Percentiles rank a stretch among this genome's conserved stretches.
These are phyloP conservation scores for Lepus europaeus DNA, from an alignment of 2,113 vertebrate genomes.

Conservation along the genomic window DNA sequence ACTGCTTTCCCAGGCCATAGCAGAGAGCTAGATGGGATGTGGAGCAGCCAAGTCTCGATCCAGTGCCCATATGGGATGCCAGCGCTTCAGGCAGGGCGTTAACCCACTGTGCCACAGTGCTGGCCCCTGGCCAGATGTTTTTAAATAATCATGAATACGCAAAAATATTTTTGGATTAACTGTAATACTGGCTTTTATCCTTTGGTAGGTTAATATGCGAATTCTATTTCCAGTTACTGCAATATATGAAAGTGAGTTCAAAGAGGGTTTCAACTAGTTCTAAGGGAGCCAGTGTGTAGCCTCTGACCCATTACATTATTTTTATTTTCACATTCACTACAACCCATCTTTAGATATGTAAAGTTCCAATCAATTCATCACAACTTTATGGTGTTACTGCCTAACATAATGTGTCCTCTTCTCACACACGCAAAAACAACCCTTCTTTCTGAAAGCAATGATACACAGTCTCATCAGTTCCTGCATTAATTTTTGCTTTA, in stretches of 20 bases:
- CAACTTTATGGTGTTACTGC: slow-evolving; percentile 4
- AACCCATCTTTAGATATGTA: background rate
- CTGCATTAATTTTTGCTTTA: slow-evolving; percentile 16
- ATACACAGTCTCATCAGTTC: slow-evolving; percentile 29
- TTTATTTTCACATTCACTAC: background rate
- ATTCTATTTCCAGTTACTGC: background rate
- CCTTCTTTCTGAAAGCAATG: background rate
- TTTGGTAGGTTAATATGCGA: slow-evolving; percentile 5
- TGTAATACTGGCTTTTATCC: background rate
- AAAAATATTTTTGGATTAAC: too few species aligned
- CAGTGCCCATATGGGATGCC: too few species aligned
- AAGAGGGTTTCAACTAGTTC: background rate
- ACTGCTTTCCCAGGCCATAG: too few species aligned
- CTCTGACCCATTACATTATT: background rate
- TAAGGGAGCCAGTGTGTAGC: background rate
- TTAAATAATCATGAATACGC: slow-evolving; percentile 16
- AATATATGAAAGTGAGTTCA: background rate
- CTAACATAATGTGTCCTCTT: background rate
- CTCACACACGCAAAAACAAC: background rate
- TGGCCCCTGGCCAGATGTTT: background rate
- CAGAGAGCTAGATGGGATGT: too few species aligned
- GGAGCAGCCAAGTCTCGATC: too few species aligned
- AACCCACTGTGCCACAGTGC: too few species aligned
- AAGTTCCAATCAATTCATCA: background rate
- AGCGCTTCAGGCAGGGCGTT: too few species aligned